A percentile compares a stretch with the other conserved stretches of the same genome.
Evolutionary conservation across 2,797 vertebrate genomes (phyloP).

Genomic region (Acipenser oxyrinchus): DNA sequence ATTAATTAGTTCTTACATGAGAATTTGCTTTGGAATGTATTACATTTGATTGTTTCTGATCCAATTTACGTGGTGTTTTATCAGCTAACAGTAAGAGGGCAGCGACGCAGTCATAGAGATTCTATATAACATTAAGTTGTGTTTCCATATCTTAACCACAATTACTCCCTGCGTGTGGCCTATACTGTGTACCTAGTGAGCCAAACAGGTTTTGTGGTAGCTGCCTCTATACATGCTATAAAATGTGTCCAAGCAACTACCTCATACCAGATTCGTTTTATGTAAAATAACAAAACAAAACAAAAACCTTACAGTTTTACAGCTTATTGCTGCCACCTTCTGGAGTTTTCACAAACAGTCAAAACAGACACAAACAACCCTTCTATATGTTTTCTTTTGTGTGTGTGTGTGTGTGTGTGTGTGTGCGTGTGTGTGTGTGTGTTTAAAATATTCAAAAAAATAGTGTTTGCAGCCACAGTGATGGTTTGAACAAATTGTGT

Average conservation of each 20-base stretch:
- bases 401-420: no score
- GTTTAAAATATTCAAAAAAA: no score
- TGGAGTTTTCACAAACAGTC: slow-evolving; percentile 25
- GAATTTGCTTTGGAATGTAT: no score
- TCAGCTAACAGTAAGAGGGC: background rate
- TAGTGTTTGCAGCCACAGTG: no score
- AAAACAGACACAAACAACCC: background rate
- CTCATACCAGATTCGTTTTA: background rate
- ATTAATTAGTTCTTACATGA: no score
- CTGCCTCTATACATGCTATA: background rate
- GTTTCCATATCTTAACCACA: background rate
- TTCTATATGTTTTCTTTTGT: no score
- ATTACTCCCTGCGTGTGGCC: background rate
- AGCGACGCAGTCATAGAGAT: background rate
- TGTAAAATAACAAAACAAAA: no score
- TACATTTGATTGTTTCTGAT: no score
- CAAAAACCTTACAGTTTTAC: background rate
- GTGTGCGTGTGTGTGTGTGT: no score
- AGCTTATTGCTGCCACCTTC: slow-evolving; percentile 61
- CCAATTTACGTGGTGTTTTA: no score
- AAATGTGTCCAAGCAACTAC: background rate
- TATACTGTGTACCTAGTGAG: background rate
- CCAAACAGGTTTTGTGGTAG: background rate
- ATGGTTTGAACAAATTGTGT: no score
- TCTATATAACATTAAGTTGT: background rate